These are phyloP conservation scores for Serranus cabrilla DNA, from an alignment of 2,797 vertebrate species.

Conservation along the genomic window DNA sequence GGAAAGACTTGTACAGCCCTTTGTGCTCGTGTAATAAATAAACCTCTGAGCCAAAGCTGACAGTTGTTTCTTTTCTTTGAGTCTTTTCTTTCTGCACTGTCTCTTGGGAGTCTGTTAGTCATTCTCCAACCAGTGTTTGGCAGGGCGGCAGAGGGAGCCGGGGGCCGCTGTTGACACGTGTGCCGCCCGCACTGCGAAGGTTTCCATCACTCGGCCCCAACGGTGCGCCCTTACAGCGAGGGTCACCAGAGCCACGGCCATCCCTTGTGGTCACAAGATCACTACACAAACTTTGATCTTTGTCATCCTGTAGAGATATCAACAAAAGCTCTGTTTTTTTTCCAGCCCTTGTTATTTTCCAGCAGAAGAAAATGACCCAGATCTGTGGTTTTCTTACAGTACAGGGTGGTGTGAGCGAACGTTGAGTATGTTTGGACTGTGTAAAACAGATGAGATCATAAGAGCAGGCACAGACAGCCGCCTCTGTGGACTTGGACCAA, in stretches of 20 bases:
- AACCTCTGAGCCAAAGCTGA: conserved; percentile 48
- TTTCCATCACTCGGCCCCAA: conserved; percentile 51
- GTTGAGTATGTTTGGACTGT: conserved; percentile 57
- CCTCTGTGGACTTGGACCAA: conserved; percentile 59
- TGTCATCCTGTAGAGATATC: conserved; percentile 67
- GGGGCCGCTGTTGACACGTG: conserved; percentile 69
- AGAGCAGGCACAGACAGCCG: conserved; percentile 66
- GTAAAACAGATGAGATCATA: conserved; percentile 76
- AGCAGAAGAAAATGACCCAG: conserved; percentile 64
- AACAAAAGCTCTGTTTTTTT: conserved; percentile 44
- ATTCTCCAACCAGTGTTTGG: conserved; percentile 55
- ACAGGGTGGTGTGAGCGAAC: conserved; percentile 16
- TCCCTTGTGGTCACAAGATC: conserved; percentile 60
- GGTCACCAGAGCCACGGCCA: conserved; percentile 26
- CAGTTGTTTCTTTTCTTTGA: conserved; percentile 63
- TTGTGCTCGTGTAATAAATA: conserved; percentile 59
- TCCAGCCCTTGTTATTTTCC: conserved; percentile 30
- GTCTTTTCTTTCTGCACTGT: conserved; percentile 28
- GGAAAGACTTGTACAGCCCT: conserved; percentile 12
- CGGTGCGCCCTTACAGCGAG: conserved; percentile 25
- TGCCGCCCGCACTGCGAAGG: conserved; percentile 54
- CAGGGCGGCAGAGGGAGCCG: conserved; percentile 51
- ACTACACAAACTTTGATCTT: conserved; percentile 69
- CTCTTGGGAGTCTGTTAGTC: conserved; percentile 71
- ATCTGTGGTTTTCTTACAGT: conserved; percentile 53